These are phyloP conservation scores for Sebastes itinus DNA, from an alignment of 2,797 vertebrate genomes.

Conservation along the genomic window DNA sequence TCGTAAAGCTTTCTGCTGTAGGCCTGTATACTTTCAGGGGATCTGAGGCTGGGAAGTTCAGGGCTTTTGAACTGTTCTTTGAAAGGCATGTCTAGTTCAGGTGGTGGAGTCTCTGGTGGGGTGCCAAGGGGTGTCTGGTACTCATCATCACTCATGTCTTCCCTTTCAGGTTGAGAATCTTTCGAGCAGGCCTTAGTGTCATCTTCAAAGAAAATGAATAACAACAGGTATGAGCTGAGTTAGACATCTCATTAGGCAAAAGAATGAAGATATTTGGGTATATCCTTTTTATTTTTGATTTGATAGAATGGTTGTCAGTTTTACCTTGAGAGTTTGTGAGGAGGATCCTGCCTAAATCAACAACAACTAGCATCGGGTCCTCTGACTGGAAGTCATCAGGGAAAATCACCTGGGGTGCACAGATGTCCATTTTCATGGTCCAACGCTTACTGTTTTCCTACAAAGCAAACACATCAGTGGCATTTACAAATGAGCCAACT, in stretches of 20 bases:
- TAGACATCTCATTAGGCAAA: not conserved
- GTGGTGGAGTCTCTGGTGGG: constrained; percentile 89
- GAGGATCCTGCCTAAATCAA: constrained; percentile 95
- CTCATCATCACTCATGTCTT: constrained; percentile 94
- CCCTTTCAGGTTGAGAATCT: constrained; percentile 80
- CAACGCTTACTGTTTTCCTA: constrained; percentile 97
- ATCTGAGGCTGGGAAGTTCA: constrained; percentile 75
- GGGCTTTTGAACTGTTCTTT: constrained; percentile 69
- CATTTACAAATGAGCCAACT: not conserved
- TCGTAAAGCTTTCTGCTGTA: constrained; percentile 93
- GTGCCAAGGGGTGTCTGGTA: constrained; percentile 96
- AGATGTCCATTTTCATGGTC: constrained; percentile 96
- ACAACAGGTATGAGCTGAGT: not conserved
- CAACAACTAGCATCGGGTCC: constrained; percentile 93
- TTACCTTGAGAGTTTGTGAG: constrained; percentile 96
- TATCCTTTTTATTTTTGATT: not conserved
- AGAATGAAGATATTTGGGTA: not conserved
- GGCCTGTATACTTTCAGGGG: constrained; percentile 82
- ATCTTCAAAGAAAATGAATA: constrained; percentile 63
- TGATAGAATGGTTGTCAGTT: not conserved
- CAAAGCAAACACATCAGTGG: not conserved
- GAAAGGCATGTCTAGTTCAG: constrained; percentile 77
- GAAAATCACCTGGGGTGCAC: constrained; percentile 97
- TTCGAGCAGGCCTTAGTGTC: constrained; percentile 79
- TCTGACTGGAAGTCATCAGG: constrained; percentile 95